Evolutionary conservation across 2,113 vertebrate species (phyloP), one percentile per base, ranked within the genome.

Genomic region (Picathartes gymnocephalus): DNA sequence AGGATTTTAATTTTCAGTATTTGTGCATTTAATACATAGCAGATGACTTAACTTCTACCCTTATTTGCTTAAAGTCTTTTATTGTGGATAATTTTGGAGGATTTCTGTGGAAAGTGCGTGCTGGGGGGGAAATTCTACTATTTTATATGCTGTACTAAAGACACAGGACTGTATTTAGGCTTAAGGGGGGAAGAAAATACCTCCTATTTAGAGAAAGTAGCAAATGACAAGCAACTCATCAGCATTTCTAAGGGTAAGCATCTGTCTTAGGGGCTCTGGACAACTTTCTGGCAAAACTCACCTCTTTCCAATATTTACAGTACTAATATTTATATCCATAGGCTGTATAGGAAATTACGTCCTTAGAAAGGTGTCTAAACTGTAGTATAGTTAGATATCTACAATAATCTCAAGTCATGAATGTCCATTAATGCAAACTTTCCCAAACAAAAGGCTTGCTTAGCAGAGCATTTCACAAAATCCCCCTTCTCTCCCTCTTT

Each of bases 1-100:
- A 82, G 50, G 58, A 91, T 73, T 92, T 94, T 89, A 72, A 88
- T 91, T 94, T 82, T 65, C 17, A 13, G 25, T 80, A 77, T 91
- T 77, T 72, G 39, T 70, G 77, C 57, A 70, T 85, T 69, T 79
- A 89, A 93, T 37, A 50, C 71, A 85, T 13, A 90, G 61, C 84
- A 92, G 53, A 91, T 23, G 23, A 87, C 76, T 90, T 56, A 85
- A 94, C 81, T 94, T 62, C 50, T 85, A 72, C 50, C 80, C 53
- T 50, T 87, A 44, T 54, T 77, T 86, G 30, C 33, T 80, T 85
- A 15, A 81, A 95, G 30, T 62, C 50, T 88, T 87, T 18, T 10
- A 48, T 23, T 65, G 54, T 77, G 35, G 20, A 68, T 68, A 71
- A 85, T 48, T 84, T 64, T 40, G 37, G 22, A 83, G 7, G 31